Percentiles rank a stretch among this genome's conserved stretches.
Evolutionary conservation across 2,113 vertebrate species (phyloP).

Genomic region (Talpa occidentalis): DNA sequence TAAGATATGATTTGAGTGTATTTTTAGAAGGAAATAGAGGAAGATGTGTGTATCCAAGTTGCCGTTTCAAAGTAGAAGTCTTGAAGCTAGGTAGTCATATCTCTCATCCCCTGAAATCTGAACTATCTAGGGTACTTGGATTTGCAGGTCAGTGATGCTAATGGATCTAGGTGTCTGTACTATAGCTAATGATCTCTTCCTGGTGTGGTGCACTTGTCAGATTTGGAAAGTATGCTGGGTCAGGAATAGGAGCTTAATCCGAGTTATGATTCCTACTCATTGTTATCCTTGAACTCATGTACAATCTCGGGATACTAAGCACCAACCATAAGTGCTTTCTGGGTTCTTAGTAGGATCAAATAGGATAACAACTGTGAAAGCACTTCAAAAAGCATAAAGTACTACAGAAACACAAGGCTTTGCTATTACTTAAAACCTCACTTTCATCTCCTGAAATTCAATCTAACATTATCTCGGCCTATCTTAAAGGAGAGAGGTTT

Average conservation of each 20-base stretch:
- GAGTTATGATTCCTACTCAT: neutral
- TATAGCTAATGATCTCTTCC: neutral
- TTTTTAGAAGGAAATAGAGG: neutral
- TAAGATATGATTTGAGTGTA: neutral
- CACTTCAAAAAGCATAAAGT: constrained; percentile 56
- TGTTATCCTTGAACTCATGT: constrained; percentile 1
- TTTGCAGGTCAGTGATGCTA: neutral
- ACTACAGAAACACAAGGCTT: constrained; percentile 61
- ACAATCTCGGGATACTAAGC: constrained; percentile 15
- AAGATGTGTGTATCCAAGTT: neutral
- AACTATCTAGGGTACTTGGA: neutral
- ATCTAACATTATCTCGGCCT: neutral
- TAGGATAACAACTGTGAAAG: constrained; percentile 45
- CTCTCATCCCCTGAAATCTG: neutral
- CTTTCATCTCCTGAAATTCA: constrained; percentile 65
- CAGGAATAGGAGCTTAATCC: neutral
- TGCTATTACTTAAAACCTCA: neutral
- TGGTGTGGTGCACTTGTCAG: neutral
- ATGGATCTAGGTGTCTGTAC: accelerated
- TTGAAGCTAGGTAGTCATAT: neutral
- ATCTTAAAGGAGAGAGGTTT: constrained; percentile 32
- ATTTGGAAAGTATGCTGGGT: neutral
- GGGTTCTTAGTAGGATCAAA: constrained; percentile 60
- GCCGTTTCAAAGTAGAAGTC: neutral
- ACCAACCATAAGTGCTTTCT: neutral